phyloP scores from a whole-genome alignment of 2,888 invertebrate species.

The Dendrolimus pini region DNA sequence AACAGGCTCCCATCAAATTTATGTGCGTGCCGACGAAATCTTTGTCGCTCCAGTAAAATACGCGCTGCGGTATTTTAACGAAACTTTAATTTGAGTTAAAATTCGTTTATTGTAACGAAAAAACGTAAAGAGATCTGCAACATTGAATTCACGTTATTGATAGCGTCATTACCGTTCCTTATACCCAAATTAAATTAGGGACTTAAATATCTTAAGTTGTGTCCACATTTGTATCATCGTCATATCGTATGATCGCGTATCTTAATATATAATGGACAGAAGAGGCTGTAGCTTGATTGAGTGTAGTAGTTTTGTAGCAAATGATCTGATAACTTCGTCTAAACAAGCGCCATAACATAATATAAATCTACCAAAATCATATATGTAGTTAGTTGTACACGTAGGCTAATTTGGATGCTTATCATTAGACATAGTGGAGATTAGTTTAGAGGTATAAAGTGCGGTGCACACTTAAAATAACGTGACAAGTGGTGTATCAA shows the following conservation, averaged over 20 bases:
- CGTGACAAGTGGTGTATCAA: too few relatives aligned
- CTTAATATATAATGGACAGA: too few relatives aligned
- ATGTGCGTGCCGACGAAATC: slow-evolving; percentile 49
- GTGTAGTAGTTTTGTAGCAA: neutral
- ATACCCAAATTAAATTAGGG: slow-evolving; percentile 58
- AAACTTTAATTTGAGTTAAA: slow-evolving; percentile 55
- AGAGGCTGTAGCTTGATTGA: too few relatives aligned
- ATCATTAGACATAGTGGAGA: too few relatives aligned
- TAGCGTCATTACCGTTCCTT: slow-evolving; percentile 52
- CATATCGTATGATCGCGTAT: too few relatives aligned
- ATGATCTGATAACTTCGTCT: too few relatives aligned
- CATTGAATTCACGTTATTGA: slow-evolving; percentile 33
- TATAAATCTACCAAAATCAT: too few relatives aligned
- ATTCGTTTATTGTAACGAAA: slow-evolving; percentile 41
- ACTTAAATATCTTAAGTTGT: slow-evolving; percentile 42
- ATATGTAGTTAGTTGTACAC: too few relatives aligned
- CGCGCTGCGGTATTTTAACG: slow-evolving; percentile 52
- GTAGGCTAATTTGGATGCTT: too few relatives aligned
- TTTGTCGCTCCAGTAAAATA: slow-evolving; percentile 33
- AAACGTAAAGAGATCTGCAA: slow-evolving; percentile 27
- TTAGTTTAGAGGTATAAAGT: too few relatives aligned
- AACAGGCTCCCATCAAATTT: slow-evolving; percentile 52
- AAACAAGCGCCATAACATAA: too few relatives aligned
- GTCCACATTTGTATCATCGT: neutral
- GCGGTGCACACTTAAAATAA: too few relatives aligned